phyloP scores from a whole-genome alignment of 2,113 vertebrate genomes.

The Cynoglossus semilaevis region DNA sequence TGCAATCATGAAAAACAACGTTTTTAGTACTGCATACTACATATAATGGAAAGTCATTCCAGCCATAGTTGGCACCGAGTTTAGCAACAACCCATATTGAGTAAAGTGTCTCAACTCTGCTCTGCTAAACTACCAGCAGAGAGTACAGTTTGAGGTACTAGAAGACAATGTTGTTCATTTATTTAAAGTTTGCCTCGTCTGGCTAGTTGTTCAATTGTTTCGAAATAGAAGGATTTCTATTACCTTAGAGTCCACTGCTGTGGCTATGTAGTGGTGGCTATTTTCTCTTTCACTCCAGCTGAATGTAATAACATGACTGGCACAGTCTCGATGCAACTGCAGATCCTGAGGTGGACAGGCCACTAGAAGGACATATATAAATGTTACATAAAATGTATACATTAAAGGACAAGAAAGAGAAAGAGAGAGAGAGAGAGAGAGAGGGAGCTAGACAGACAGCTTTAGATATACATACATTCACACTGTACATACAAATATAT shows the following conservation, averaged over 20 bases:
- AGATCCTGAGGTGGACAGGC: slow-evolving; percentile 70
- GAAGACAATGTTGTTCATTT: too few relatives aligned
- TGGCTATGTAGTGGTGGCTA: slow-evolving; percentile 61
- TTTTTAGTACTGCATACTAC: background rate
- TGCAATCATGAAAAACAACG: slow-evolving; percentile 27
- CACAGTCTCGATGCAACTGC: slow-evolving; percentile 63
- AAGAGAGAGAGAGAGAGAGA: slow-evolving; percentile 5
- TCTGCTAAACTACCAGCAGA: too few relatives aligned
- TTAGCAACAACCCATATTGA: too few relatives aligned
- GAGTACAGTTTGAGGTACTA: too few relatives aligned
- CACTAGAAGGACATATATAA: slow-evolving; percentile 49
- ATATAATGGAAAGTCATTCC: too few relatives aligned
- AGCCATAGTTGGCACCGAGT: too few relatives aligned
- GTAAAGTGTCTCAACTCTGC: too few relatives aligned
- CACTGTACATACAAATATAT: background rate
- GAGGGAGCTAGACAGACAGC: slow-evolving; percentile 2
- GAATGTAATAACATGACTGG: slow-evolving; percentile 70
- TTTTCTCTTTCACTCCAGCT: slow-evolving; percentile 65
- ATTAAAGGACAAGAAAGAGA: background rate
- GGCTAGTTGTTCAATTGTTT: too few relatives aligned
- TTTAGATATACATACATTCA: too few relatives aligned
- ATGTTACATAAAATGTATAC: background rate
- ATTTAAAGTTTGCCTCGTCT: too few relatives aligned
- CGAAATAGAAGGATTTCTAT: background rate
- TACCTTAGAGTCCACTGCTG: slow-evolving; percentile 60